Evolutionary conservation across 2,113 vertebrate genomes (phyloP), one percentile per base, ranked within the genome.

Genomic region (Pterocles gutturalis): DNA sequence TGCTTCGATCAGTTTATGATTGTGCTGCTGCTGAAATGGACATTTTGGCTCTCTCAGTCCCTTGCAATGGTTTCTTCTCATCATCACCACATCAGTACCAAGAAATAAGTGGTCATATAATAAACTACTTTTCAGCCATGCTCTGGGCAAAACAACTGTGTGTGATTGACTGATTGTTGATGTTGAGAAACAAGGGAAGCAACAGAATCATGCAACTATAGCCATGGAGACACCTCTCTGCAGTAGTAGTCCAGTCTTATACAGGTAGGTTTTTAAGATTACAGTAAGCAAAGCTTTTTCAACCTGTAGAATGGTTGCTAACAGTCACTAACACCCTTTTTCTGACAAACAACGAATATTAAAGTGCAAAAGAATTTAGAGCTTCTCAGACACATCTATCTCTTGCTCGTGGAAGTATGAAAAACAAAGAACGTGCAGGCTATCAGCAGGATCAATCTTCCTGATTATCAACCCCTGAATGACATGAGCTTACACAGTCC

Each of bases 331-430:
- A 1, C 7, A 41, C 26, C 3, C 25, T 24, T 57, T 54, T 62
- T 72, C 33, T 76, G 10, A 75, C 26, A 67, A 73, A 71, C 38
- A 57, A 26, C 9, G 24, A 87, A 66, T 22, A 66, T 4, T 34
- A 7, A 67, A 51, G 9, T 10, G 7, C 13, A 67, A 54, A 90
- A 77, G 22, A 72, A 70, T 51, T 67, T 10, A 55, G 45, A 89
- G 14, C 24, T 49, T 65, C 36, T 49, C 33, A 34, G 22, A 55
- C 11, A 45, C 20, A 61, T 62, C 72, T 54, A 14, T 45, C 34
- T 88, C 62, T 83, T 49, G 60, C 55, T 87, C 94, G 67, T 43
- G 46, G 38, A 92, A 95, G 41, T 11, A 72, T 33, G n/a, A 83
- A 86, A 87, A 93, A 7, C 22, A 81, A 83, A 81, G 60, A 72